These are phyloP conservation scores for Apoderus coryli DNA, from an alignment of 2,888 invertebrate genomes.

Conservation along the genomic window DNA sequence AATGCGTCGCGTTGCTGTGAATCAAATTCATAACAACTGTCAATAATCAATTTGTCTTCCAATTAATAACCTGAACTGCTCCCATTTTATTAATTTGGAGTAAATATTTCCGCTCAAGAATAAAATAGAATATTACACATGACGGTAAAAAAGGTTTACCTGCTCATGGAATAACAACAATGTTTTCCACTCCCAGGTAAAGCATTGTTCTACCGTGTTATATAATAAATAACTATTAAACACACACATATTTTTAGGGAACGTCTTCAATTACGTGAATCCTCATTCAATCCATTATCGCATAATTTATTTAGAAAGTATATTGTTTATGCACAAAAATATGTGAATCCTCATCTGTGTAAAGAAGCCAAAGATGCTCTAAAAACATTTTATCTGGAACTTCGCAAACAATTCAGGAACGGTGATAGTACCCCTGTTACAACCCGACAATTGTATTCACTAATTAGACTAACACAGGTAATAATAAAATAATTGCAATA, in stretches of 20 bases:
- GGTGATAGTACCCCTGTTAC: constrained; percentile 68
- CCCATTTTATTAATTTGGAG: too few relatives aligned
- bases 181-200: too few relatives aligned
- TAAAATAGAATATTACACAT: too few relatives aligned
- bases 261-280: constrained; percentile 44
- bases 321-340: constrained; percentile 79
- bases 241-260: constrained; percentile 40
- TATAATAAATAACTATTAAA: background rate
- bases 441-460: constrained; percentile 74
- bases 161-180: too few relatives aligned
- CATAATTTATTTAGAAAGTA: constrained; percentile 71
- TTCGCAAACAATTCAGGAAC: constrained; percentile 52
- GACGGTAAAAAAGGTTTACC: too few relatives aligned
- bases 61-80: too few relatives aligned
- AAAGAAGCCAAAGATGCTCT: constrained; percentile 54
- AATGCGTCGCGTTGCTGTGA: too few relatives aligned
- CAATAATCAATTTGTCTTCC: too few relatives aligned
- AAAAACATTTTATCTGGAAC: constrained; percentile 65
- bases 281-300: constrained; percentile 58
- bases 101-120: too few relatives aligned
- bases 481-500: too few relatives aligned
- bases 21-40: too few relatives aligned
- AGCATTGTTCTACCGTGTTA: too few relatives aligned
- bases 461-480: constrained; percentile 70
- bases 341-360: constrained; percentile 67